Base-by-base conservation (phyloP, 2,797 vertebrate species). In the Melanotaenia pygmaea region DNA sequence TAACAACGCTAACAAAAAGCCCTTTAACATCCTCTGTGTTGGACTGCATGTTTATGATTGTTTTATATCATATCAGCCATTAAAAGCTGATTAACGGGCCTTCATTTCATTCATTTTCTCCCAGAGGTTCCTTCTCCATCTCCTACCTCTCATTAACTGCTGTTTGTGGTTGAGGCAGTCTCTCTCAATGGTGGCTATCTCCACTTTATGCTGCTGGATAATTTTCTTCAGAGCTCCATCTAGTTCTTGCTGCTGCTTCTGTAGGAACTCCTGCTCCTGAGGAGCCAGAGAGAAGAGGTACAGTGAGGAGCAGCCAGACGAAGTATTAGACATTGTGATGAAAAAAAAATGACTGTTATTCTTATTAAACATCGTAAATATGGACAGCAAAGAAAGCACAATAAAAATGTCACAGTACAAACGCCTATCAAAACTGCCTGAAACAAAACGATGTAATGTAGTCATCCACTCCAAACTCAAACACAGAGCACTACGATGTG, bases 151-250 rank as follows among this genome's bases (percentile, higher is more conserved):
- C 96, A 99, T 96, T 63, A 99, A 95, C 90, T 99, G 98, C 84
- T 99, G 98, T 50, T 99, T 99, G 91, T 98, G 97, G 90, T 97
- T 99, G 76, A 99, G 94, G 83, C 97, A 99, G 73, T 99, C 98
- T 72, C 95, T 93, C 86, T 99, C 98, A 12, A 99, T 99, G 30
- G 95, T 98, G 86, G 98, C 96, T 34, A 99, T 94, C 84, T 99
- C 98, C 10, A 96, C 88, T 92, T 99, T 99, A 87, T 99, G 98
- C 74, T 99, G 98, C 68, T 98, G 97, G 89, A 99, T 99, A 83
- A 99, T 99, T 89, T 97, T 99, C 94, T 99, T 99, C 75, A 99
- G 91, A 62, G 96, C 96, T 16, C 95, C 94, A 58, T 99, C 98
- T 92, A 99, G 92, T 89, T 99, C 98, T 85, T 97, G 97, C 69